phyloP scores from a whole-genome alignment of 2,888 invertebrate species.

The Ryuthela nishihirai region DNA sequence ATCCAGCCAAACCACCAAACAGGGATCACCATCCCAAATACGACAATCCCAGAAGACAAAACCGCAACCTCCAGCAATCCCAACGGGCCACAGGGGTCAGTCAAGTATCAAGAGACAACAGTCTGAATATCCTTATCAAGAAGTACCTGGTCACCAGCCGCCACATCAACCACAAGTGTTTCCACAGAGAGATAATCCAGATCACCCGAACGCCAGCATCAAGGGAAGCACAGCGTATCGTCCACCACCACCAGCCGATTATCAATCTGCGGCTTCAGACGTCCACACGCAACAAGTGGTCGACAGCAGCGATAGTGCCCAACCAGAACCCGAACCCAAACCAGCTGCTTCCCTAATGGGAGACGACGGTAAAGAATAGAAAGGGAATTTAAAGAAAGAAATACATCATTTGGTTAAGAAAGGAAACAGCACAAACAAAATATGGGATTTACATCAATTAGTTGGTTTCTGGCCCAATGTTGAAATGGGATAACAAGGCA shows the following conservation, averaged over 20 bases:
- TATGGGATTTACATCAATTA: no score
- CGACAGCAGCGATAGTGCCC: no score
- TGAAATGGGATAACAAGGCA: no score
- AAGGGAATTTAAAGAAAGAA: no score
- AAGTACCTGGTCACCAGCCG: constrained; percentile 29
- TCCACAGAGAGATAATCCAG: constrained; percentile 33
- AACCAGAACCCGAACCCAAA: no score
- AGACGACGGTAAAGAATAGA: no score
- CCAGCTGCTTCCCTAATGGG: no score
- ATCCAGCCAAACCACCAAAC: constrained; percentile 7
- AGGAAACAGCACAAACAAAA: no score
- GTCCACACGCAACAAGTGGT: constrained; percentile 10
- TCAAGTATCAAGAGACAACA: background rate
- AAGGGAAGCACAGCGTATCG: constrained; percentile 29
- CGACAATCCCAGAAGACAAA: constrained; percentile 8
- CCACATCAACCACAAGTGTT: constrained; percentile 27
- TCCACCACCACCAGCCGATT: constrained; percentile 32
- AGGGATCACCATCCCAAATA: constrained; percentile 24
- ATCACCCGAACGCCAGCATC: constrained; percentile 30
- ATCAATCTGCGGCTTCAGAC: constrained; percentile 30
- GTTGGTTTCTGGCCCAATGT: no score
- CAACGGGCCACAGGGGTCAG: constrained; percentile 1
- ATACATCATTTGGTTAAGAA: no score
- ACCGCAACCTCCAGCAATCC: constrained; percentile 1
- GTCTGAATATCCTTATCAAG: constrained; percentile 7